Percentiles rank a stretch among this genome's conserved stretches.
Conservation (phyloP, 2,888 invertebrate species). For the Actias luna region DNA sequence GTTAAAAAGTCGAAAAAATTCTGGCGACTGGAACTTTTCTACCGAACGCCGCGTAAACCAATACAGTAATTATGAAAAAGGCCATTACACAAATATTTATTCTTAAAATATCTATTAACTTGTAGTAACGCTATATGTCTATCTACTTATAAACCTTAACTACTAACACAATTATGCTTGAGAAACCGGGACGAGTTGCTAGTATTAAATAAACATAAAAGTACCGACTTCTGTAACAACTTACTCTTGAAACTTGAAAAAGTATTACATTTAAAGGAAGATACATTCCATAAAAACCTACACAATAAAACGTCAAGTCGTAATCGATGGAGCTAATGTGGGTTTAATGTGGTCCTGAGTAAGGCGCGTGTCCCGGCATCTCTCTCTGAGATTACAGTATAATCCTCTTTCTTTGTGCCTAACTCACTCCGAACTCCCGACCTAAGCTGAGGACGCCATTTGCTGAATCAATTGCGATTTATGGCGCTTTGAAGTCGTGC, state of each 20-base stretch:
- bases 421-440: conserved; percentile 53
- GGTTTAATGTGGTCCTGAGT: conserved; percentile 64
- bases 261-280: not conserved
- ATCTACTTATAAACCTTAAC: too few relatives aligned
- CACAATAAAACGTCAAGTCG: conserved; percentile 55
- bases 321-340: conserved; percentile 73
- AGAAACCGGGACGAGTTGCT: too few relatives aligned
- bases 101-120: too few relatives aligned
- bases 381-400: conserved; percentile 62
- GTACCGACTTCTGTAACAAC: not conserved
- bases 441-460: conserved; percentile 48
- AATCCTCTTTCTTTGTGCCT: conserved; percentile 71
- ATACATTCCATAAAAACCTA: not conserved
- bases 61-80: too few relatives aligned
- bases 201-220: too few relatives aligned
- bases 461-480: conserved; percentile 56
- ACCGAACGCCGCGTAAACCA: too few relatives aligned
- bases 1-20: too few relatives aligned
- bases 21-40: too few relatives aligned
- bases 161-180: too few relatives aligned
- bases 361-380: conserved; percentile 68
- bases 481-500: conserved; percentile 36
- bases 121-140: too few relatives aligned
- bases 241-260: not conserved
- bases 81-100: too few relatives aligned